Percentiles rank a stretch among this genome's conserved stretches.
These are phyloP conservation scores for Homalodisca vitripennis DNA, from an alignment of 1,140 invertebrate species.

Conservation along the genomic window DNA sequence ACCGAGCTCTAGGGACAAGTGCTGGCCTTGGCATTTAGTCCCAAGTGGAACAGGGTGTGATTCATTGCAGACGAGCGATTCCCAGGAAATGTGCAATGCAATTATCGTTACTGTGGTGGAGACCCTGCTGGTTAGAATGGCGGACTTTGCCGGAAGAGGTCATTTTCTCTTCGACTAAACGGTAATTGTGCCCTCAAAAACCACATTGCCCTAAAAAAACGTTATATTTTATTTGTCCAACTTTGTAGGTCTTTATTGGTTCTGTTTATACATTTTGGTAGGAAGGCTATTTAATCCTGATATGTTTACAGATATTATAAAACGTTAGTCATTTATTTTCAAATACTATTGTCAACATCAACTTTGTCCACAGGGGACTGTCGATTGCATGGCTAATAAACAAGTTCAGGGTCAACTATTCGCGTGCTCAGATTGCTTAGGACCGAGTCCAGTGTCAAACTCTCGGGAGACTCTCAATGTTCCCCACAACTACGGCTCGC, in stretches of 20 bases:
- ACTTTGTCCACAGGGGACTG: constrained; percentile 39
- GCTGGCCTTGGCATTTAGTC: constrained; percentile 83
- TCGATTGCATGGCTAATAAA: constrained; percentile 38
- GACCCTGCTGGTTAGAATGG: constrained; percentile 81
- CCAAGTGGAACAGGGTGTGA: constrained; percentile 87
- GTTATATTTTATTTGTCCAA: no score
- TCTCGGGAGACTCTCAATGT: constrained; percentile 67
- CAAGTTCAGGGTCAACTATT: constrained; percentile 44
- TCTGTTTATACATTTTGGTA: no score
- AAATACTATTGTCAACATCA: constrained; percentile 17
- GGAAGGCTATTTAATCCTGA: no score
- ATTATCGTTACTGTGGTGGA: constrained; percentile 80
- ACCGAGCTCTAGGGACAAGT: constrained; percentile 74
- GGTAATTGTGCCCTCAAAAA: no score
- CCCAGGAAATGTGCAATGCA: constrained; percentile 83
- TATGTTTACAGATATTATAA: no score
- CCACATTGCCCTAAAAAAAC: no score
- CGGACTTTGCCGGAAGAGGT: constrained; percentile 75
- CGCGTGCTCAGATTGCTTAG: constrained; percentile 45
- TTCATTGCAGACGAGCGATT: constrained; percentile 93
- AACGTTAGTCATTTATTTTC: no score
- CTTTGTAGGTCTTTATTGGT: no score
- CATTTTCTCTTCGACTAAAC: constrained; percentile 39
- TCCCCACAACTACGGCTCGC: constrained; percentile 87
- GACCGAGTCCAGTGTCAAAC: constrained; percentile 36